Evolutionary conservation across 1,140 invertebrate species (phyloP).

Genomic region (Globodera rostochiensis): DNA sequence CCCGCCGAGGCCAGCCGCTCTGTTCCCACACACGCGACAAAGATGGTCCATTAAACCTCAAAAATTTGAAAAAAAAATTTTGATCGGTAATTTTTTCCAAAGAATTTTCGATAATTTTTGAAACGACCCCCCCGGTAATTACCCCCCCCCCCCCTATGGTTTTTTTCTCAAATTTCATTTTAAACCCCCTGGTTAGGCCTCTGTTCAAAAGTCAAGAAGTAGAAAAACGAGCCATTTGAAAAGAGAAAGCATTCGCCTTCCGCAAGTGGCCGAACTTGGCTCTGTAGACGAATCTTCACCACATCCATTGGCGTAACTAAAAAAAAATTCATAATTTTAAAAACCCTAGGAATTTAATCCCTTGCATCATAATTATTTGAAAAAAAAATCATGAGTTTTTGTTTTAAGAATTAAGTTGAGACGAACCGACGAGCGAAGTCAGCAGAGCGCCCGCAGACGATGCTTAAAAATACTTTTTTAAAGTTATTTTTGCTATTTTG

Average conservation of each 20-base stretch:
- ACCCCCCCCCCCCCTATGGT: too few species aligned
- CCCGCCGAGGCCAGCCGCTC: constrained; percentile 63
- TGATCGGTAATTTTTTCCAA: too few species aligned
- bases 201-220: neutral
- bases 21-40: constrained; percentile 75
- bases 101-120: too few species aligned
- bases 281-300: constrained; percentile 93
- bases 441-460: constrained; percentile 53
- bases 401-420: too few species aligned
- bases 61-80: too few species aligned
- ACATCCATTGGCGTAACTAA: constrained; percentile 96
- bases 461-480: constrained; percentile 42
- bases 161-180: too few species aligned
- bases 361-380: too few species aligned
- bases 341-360: too few species aligned
- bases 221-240: constrained; percentile 78
- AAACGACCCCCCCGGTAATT: too few species aligned
- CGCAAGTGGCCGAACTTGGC: constrained; percentile 81
- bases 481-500: neutral
- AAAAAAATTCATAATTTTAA: constrained; percentile 65
- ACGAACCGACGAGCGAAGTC: constrained; percentile 54
- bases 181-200: too few species aligned
- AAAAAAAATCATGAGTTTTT: constrained; percentile 2
- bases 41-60: constrained; percentile 88
- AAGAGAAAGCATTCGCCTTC: constrained; percentile 91